Conservation (phyloP, 2,888 invertebrate species). For the Drosophila recens region DNA sequence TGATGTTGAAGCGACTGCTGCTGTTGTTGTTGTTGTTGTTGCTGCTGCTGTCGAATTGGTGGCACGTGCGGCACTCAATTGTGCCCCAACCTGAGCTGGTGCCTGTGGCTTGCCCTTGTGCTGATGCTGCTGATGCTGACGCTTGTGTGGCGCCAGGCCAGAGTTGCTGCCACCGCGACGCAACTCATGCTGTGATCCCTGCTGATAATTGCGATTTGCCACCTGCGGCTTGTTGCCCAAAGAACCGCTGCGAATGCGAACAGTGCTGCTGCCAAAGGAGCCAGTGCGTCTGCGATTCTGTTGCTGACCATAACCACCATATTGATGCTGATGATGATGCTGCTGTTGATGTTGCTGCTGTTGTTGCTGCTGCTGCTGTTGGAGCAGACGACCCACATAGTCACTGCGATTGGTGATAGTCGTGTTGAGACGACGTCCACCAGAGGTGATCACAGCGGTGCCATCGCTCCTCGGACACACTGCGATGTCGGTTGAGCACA, state of each 20-base stretch:
- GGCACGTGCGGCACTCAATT: slow-evolving; percentile 62
- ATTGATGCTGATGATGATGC: slow-evolving; percentile 70
- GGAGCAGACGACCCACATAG: slow-evolving; percentile 83
- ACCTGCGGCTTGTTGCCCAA: slow-evolving; percentile 84
- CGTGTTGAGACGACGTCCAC: slow-evolving; percentile 82
- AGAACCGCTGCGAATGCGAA: slow-evolving; percentile 85
- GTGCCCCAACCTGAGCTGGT: slow-evolving; percentile 61
- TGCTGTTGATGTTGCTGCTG: slow-evolving; percentile 75
- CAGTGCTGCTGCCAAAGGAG: slow-evolving; percentile 84
- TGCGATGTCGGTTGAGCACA: slow-evolving; percentile 88
- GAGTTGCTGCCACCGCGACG: slow-evolving; percentile 83
- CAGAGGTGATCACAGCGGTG: slow-evolving; percentile 78
- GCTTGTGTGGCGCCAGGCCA: slow-evolving; percentile 75
- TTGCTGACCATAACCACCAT: slow-evolving; percentile 69
- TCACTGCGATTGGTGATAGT: slow-evolving; percentile 85
- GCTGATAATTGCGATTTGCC: slow-evolving; percentile 83
- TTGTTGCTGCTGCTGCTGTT: slow-evolving; percentile 80
- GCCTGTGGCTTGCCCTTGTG: slow-evolving; percentile 67
- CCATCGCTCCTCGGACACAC: slow-evolving; percentile 89
- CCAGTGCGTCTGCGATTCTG: slow-evolving; percentile 84
- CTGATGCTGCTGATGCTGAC: slow-evolving; percentile 65
- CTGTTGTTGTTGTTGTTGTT: slow-evolving; percentile 32
- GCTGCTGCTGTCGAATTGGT: slow-evolving; percentile 43
- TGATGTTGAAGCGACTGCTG: slow-evolving; percentile 31
- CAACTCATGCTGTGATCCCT: slow-evolving; percentile 81